phyloP scores from a whole-genome alignment of 2,113 vertebrate species.

The Vulpes vulpes region DNA sequence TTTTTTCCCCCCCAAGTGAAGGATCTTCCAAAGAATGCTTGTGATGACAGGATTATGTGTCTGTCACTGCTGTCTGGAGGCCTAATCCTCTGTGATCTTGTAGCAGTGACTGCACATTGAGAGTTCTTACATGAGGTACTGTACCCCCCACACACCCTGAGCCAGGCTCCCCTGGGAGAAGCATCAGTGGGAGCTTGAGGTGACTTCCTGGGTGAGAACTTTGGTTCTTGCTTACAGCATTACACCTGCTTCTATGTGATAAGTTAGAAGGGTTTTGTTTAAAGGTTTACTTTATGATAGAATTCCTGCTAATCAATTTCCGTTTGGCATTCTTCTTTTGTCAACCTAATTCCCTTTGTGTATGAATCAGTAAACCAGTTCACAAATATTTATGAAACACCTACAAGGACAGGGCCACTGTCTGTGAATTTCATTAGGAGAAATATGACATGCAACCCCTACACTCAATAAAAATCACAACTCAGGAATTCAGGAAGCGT shows the following conservation, averaged over 20 bases:
- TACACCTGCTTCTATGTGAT: not conserved
- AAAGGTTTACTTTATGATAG: not conserved
- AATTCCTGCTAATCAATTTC: constrained; percentile 6
- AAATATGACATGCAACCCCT: not conserved
- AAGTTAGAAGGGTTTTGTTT: not conserved
- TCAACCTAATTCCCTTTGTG: constrained; percentile 3
- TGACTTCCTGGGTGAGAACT: not conserved
- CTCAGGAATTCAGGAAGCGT: not conserved
- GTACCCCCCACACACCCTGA: not conserved
- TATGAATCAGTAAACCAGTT: not conserved
- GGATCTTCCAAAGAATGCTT: not conserved
- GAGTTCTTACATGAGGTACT: not conserved
- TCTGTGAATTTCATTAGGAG: not conserved
- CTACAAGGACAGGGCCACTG: not conserved
- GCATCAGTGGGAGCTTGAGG: not conserved
- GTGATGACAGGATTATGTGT: not conserved
- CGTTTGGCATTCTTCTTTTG: constrained; percentile 11
- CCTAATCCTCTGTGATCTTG: constrained; percentile 32
- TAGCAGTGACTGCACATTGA: not conserved
- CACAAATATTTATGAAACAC: constrained; percentile 15
- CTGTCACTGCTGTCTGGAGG: not conserved
- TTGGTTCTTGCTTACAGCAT: not conserved
- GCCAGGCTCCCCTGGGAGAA: not conserved
- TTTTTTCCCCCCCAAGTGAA: not conserved
- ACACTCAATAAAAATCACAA: not conserved